Conservation (phyloP, 1,140 invertebrate genomes). For the Periplaneta americana region DNA sequence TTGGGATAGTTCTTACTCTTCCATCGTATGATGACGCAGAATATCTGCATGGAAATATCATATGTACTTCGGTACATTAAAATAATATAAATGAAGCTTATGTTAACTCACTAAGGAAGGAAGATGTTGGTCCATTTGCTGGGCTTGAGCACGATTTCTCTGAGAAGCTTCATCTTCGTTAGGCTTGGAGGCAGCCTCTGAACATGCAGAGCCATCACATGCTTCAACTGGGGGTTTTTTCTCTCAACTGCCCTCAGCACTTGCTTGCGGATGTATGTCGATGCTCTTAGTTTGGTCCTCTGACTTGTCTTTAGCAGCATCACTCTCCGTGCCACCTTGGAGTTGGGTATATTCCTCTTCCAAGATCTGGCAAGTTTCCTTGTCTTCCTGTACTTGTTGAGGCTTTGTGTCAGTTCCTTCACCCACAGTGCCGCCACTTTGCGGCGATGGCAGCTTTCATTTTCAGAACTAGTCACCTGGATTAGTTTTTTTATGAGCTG, state of each 20-base stretch:
- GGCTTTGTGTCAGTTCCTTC: slow-evolving; percentile 40
- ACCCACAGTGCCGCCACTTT: slow-evolving; percentile 48
- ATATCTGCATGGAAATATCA: too few relatives aligned
- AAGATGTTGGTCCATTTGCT: neutral
- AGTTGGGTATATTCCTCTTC: neutral
- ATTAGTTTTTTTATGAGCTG: slow-evolving; percentile 34
- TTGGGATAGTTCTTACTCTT: too few relatives aligned
- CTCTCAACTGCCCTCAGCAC: neutral
- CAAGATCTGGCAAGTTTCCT: neutral
- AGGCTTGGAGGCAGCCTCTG: neutral
- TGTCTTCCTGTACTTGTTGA: slow-evolving; percentile 30
- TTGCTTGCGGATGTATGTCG: neutral
- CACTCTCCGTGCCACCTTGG: neutral
- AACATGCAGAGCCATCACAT: neutral
- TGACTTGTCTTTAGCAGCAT: neutral
- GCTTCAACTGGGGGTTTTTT: neutral
- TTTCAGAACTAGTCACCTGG: slow-evolving; percentile 35
- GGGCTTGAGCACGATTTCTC: neutral
- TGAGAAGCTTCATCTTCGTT: neutral
- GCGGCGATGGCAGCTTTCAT: slow-evolving; percentile 32
- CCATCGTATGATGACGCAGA: too few relatives aligned
- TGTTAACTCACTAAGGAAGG: neutral
- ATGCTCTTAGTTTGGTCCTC: neutral
- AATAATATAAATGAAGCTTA: too few relatives aligned
- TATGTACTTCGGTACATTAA: too few relatives aligned